Conservation (phyloP, 2,797 vertebrate genomes). For the Arctocebus calabarensis region DNA sequence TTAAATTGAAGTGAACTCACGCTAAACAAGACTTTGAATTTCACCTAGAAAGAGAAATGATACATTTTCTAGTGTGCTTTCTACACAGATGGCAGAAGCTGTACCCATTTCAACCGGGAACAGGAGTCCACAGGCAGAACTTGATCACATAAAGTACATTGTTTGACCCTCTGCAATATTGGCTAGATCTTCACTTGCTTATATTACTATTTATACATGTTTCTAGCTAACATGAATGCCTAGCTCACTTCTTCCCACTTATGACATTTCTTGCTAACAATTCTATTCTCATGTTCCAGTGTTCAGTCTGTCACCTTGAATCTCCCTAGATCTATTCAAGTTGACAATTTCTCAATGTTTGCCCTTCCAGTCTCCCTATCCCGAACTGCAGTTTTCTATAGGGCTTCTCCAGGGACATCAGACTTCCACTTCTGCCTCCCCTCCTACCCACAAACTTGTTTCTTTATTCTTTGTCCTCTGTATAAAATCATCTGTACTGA, state of each 20-base stretch:
- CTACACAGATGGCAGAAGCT: background rate
- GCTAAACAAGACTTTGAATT: background rate
- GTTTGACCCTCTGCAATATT: background rate
- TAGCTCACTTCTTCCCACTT: background rate
- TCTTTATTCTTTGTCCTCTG: background rate
- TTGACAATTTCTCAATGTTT: background rate
- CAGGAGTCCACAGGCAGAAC: background rate
- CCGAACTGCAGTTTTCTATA: background rate
- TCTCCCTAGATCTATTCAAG: background rate
- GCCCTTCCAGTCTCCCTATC: background rate
- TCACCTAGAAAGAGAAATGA: background rate
- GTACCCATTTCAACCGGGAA: background rate
- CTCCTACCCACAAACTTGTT: background rate
- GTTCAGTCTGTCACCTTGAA: background rate
- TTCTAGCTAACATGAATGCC: background rate
- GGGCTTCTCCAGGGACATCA: background rate
- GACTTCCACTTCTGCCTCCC: background rate
- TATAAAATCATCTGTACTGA: background rate
- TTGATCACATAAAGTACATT: background rate
- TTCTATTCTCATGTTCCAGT: background rate
- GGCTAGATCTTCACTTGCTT: background rate
- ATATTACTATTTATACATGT: background rate
- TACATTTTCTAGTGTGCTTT: background rate
- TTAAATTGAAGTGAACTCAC: background rate
- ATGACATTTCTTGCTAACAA: background rate